Evolutionary conservation across 2,113 vertebrate species (phyloP).

Genomic region (Scatophagus argus): DNA sequence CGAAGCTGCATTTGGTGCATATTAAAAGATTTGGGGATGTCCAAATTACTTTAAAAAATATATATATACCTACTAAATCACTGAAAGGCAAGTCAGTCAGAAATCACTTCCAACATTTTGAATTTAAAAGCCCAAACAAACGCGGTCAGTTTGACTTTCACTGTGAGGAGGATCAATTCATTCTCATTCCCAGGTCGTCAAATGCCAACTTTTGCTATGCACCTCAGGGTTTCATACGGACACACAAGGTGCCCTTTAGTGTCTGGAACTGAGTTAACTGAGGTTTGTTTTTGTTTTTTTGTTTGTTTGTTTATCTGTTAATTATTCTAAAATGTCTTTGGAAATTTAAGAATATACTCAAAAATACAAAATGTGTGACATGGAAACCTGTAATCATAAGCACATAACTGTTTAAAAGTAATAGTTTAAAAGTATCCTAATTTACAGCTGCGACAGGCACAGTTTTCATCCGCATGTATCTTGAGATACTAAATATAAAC

Average conservation of each 20-base stretch:
- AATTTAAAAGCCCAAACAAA: background rate
- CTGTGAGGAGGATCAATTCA: background rate
- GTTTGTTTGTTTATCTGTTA: background rate
- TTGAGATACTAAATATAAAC: constrained; percentile 61
- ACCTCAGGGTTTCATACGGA: too few species aligned
- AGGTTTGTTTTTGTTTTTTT: background rate
- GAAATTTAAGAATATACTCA: background rate
- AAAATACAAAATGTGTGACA: background rate
- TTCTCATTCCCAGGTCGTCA: too few species aligned
- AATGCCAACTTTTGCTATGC: too few species aligned
- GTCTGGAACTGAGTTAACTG: background rate
- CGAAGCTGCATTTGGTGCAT: background rate
- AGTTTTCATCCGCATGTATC: constrained; percentile 37
- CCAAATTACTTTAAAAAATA: background rate
- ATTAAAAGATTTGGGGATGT: background rate
- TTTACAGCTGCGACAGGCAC: background rate
- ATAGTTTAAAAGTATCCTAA: background rate
- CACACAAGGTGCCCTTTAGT: too few species aligned
- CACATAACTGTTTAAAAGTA: background rate
- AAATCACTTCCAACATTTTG: background rate
- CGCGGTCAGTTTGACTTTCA: background rate
- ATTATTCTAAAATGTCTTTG: background rate
- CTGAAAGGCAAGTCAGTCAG: background rate
- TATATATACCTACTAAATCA: too few species aligned
- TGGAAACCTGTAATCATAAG: background rate